Evolutionary conservation across 2,113 vertebrate genomes (phyloP), one percentile per base, ranked within the genome.

Genomic region (Mugil cephalus): DNA sequence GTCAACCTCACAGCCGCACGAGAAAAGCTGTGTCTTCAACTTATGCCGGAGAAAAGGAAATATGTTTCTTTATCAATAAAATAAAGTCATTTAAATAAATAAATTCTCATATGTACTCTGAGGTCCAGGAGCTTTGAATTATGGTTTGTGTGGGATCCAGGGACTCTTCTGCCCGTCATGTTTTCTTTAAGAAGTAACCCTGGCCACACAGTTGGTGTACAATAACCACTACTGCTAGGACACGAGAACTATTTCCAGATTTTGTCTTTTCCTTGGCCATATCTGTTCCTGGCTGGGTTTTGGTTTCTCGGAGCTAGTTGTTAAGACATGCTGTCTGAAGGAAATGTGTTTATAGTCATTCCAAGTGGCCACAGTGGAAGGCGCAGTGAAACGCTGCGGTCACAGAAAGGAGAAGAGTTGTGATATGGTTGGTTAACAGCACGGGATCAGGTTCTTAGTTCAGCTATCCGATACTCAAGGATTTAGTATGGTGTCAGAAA

Each of bases 1-100:
- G 61, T 39, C n/a, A 54, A 56, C 52, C 68, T 60, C 8, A 2
- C 40, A 53, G 47, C 61, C 54, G 10, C 34, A 66, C 50, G 40
- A 60, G 13, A 15, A 56, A 65, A 69, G 36, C 12, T 12, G 12
- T 34, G 47, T 14, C 42, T 39, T 64, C 34, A 30, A 21, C 19
- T 53, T 56, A 19, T 35, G 38, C 35, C 64, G 10, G 12, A 42
- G 50, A 19, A 21, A 47, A 75, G 6, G 19, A 15, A 36, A 78
- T 58, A 19, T 0, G 36, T 69, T 67, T 66, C 21, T 55, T 18
- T 3, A 34, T 65, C 24, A 30, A 3, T 30, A 2, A 30, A 30
- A 30, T 30, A 30, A 30, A 30, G 24, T 30, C 24, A 30, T 30
- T 3, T 30, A 30, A 2, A 5, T 30, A 30, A 3, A 30, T 30